A percentile compares a stretch with the other conserved stretches of the same genome.
phyloP scores from a whole-genome alignment of 2,888 invertebrate genomes.

The Hydroisotoma schaefferi region DNA sequence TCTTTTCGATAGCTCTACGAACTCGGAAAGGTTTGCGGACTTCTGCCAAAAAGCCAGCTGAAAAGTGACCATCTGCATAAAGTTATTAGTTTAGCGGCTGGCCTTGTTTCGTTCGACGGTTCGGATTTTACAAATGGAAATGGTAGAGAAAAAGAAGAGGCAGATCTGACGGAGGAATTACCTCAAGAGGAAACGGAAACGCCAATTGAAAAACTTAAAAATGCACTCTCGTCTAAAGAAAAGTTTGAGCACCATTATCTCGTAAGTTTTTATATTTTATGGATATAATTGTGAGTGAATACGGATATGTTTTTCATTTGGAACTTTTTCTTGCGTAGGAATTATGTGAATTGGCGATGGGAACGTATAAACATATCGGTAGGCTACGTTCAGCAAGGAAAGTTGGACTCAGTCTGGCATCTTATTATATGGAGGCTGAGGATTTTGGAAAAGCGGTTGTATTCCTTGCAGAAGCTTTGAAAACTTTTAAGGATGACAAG shows the following conservation, averaged over 20 bases:
- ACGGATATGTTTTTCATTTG: not conserved
- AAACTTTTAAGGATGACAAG: slow-evolving; percentile 80
- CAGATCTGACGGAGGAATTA: slow-evolving; percentile 9
- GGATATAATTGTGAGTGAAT: slow-evolving; percentile 1
- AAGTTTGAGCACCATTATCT: slow-evolving; percentile 86
- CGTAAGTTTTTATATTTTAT: slow-evolving; percentile 52
- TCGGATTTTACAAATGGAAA: slow-evolving; percentile 27
- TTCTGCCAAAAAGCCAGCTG: slow-evolving; percentile 77
- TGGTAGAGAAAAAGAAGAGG: slow-evolving; percentile 12
- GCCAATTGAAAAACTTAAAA: slow-evolving; percentile 80
- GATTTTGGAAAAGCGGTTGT: slow-evolving; percentile 85
- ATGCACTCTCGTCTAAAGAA: slow-evolving; percentile 82
- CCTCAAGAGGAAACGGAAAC: slow-evolving; percentile 50
- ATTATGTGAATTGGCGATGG: slow-evolving; percentile 89
- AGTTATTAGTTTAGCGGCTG: slow-evolving; percentile 84
- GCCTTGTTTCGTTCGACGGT: slow-evolving; percentile 58
- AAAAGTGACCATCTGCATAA: slow-evolving; percentile 84
- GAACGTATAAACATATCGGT: slow-evolving; percentile 92
- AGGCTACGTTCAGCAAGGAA: slow-evolving; percentile 66
- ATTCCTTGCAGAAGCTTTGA: slow-evolving; percentile 79
- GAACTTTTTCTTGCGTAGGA: slow-evolving; percentile 57
- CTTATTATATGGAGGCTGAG: slow-evolving; percentile 81
- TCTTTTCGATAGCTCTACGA: slow-evolving; percentile 65
- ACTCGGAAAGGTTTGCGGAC: slow-evolving; percentile 82
- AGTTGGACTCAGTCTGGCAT: slow-evolving; percentile 83